These are phyloP conservation scores for Dicerorhinus sumatrensis DNA, from an alignment of 2,113 vertebrate species.

Conservation along the genomic window DNA sequence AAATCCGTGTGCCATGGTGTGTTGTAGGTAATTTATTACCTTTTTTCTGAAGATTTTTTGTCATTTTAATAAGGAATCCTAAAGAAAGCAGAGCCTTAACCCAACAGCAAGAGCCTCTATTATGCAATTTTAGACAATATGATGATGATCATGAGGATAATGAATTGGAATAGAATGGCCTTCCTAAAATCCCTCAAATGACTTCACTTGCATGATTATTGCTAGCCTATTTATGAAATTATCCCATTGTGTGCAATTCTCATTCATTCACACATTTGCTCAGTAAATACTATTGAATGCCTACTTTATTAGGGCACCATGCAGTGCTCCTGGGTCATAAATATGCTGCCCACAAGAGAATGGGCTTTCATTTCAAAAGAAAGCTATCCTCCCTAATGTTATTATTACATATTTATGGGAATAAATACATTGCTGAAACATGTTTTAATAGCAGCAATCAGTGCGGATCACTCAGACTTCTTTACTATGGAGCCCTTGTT, in stretches of 20 bases:
- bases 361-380: neutral
- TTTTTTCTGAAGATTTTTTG: slow-evolving; percentile 42
- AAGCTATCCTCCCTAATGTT: neutral
- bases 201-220: neutral
- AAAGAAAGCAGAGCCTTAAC: neutral
- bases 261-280: neutral
- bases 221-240: neutral
- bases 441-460: neutral
- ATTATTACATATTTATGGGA: slow-evolving; percentile 19
- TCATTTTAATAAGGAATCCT: slow-evolving; percentile 32
- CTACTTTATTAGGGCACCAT: neutral
- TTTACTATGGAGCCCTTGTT: neutral
- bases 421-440: slow-evolving; percentile 33
- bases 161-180: neutral
- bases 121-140: neutral
- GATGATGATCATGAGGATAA: neutral
- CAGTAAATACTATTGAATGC: neutral
- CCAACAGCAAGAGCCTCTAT: neutral
- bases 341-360: neutral
- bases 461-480: neutral
- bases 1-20: neutral
- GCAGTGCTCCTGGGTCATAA: neutral
- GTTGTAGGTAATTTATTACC: neutral
- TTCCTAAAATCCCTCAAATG: slow-evolving; percentile 35
- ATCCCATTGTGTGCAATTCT: neutral